Conservation (phyloP, 2,888 invertebrate species). For the Mythimna pallens region DNA sequence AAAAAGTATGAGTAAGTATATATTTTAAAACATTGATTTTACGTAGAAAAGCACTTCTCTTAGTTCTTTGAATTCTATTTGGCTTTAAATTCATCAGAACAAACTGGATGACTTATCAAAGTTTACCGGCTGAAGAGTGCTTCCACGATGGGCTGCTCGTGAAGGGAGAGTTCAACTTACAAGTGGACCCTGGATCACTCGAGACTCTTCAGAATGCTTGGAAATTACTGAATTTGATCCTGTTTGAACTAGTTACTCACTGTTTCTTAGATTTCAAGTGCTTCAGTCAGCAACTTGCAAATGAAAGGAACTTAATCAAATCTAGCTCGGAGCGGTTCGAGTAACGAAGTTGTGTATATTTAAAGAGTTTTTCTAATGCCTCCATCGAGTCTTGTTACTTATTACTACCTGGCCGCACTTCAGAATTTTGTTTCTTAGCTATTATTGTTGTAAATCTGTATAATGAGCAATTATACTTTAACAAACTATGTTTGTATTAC, state of each 20-base stretch:
- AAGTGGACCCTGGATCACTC: constrained; percentile 59
- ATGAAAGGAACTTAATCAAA: constrained; percentile 46
- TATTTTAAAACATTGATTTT: background rate
- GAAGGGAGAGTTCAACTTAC: constrained; percentile 62
- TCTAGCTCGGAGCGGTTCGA: constrained; percentile 12
- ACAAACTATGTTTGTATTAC: constrained; percentile 21
- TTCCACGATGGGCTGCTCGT: constrained; percentile 51
- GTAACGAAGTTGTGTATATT: constrained; percentile 3
- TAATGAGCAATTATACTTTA: background rate
- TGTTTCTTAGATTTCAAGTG: constrained; percentile 58
- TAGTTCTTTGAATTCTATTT: constrained; percentile 30
- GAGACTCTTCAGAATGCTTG: constrained; percentile 57
- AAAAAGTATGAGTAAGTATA: background rate
- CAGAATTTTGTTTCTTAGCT: background rate
- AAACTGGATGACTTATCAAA: constrained; percentile 60
- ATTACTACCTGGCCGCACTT: background rate
- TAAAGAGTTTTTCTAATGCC: background rate
- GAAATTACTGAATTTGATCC: constrained; percentile 59
- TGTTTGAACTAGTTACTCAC: constrained; percentile 57
- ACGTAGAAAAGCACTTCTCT: constrained; percentile 14
- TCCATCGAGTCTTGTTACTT: background rate
- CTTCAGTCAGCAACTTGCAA: constrained; percentile 36
- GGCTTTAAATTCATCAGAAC: constrained; percentile 37
- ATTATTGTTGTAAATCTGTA: background rate
- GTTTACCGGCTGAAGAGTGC: constrained; percentile 56